Conservation (phyloP, 1,140 invertebrate genomes). For the Ips nitidus region DNA sequence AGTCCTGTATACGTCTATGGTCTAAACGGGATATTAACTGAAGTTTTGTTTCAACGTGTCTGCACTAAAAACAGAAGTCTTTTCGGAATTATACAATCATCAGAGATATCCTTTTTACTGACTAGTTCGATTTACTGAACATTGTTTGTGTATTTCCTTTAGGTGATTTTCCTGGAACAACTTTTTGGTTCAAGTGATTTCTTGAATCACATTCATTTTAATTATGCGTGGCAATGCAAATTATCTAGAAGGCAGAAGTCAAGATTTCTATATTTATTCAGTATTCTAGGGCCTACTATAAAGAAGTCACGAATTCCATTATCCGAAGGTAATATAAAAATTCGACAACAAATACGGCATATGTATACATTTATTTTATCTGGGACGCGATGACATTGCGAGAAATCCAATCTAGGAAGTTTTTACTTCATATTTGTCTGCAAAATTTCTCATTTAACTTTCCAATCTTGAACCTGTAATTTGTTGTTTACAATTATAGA, state of each 20-base stretch:
- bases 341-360: neutral
- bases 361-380: neutral
- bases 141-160: slow-evolving; percentile 5
- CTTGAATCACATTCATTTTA: neutral
- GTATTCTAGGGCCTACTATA: neutral
- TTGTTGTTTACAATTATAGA: too few relatives aligned
- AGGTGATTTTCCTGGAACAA: slow-evolving; percentile 1
- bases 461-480: too few relatives aligned
- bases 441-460: too few relatives aligned
- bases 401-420: neutral
- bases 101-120: slow-evolving; percentile 21
- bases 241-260: neutral
- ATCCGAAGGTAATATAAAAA: neutral
- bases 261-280: neutral
- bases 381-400: neutral
- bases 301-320: slow-evolving; percentile 5
- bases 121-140: slow-evolving; percentile 19
- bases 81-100: slow-evolving; percentile 27
- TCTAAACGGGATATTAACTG: slow-evolving; percentile 14
- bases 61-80: slow-evolving; percentile 25
- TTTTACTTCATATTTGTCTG: too few relatives aligned
- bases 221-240: neutral
- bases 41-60: slow-evolving; percentile 22
- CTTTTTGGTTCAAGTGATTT: neutral
- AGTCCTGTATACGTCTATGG: slow-evolving; percentile 9